A percentile compares a stretch with the other conserved stretches of the same genome.
These are phyloP conservation scores for Scaptodrosophila latifasciaeformis DNA, from an alignment of 2,888 invertebrate species.

Conservation along the genomic window DNA sequence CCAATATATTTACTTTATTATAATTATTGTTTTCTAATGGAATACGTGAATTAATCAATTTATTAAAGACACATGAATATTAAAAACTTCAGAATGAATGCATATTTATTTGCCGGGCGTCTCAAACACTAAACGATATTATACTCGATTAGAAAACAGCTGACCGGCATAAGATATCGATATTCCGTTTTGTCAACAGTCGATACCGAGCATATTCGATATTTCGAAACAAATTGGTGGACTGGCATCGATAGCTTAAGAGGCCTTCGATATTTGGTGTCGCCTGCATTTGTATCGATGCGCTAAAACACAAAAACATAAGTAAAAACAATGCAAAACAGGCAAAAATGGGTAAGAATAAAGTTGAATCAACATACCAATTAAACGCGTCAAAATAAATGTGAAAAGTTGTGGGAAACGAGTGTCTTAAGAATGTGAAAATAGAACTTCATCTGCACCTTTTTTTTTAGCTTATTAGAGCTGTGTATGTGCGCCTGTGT, in stretches of 20 bases:
- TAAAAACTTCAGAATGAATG: neutral
- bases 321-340: conserved; percentile 39
- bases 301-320: too few species aligned
- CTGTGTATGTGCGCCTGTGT: conserved; percentile 26
- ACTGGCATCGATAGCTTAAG: too few species aligned
- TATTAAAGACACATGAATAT: neutral
- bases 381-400: neutral
- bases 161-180: too few species aligned
- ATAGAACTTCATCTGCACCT: conserved; percentile 36
- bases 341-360: conserved; percentile 61
- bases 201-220: too few species aligned
- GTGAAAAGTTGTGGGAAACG: conserved; percentile 6
- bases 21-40: neutral
- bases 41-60: neutral
- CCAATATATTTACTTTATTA: neutral
- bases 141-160: too few species aligned
- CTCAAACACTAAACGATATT: too few species aligned
- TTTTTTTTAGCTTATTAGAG: conserved; percentile 22
- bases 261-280: too few species aligned
- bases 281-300: too few species aligned
- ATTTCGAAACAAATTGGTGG: too few species aligned
- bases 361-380: conserved; percentile 10
- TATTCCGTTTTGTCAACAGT: too few species aligned
- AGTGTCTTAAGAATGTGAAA: conserved; percentile 26
- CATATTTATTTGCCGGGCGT: neutral